Conservation (phyloP, 1,140 invertebrate genomes). For the Apis cerana region DNA sequence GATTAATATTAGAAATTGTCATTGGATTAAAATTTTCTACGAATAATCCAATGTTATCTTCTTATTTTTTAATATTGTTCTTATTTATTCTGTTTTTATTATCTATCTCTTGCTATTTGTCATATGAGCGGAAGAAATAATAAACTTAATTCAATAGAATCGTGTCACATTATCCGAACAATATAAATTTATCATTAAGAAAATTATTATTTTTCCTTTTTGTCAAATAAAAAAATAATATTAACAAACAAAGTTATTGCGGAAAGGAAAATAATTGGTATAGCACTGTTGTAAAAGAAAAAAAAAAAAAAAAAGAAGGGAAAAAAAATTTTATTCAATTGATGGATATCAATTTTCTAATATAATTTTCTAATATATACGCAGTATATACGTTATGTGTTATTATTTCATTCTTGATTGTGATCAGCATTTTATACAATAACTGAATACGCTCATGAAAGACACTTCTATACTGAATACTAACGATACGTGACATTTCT, state of each 20-base stretch:
- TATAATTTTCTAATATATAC: background rate
- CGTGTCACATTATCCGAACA: too few species aligned
- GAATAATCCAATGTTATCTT: too few species aligned
- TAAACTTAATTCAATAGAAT: background rate
- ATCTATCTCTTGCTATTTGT: too few species aligned
- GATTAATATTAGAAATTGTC: background rate
- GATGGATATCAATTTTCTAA: background rate
- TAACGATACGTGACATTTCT: background rate
- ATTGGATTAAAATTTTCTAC: background rate
- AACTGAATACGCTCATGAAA: background rate
- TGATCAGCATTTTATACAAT: background rate
- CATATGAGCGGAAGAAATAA: background rate
- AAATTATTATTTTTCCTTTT: background rate
- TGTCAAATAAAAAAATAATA: background rate
- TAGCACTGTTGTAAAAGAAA: background rate
- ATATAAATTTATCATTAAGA: background rate
- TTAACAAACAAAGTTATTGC: background rate
- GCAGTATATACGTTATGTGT: background rate
- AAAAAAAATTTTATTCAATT: background rate
- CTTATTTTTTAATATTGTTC: too few species aligned
- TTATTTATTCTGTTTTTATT: too few species aligned
- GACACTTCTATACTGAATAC: background rate
- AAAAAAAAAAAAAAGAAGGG: background rate
- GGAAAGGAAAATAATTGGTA: background rate
- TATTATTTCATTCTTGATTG: background rate